Conservation (phyloP, 1,140 invertebrate species). For the Meloidogyne hapla region DNA sequence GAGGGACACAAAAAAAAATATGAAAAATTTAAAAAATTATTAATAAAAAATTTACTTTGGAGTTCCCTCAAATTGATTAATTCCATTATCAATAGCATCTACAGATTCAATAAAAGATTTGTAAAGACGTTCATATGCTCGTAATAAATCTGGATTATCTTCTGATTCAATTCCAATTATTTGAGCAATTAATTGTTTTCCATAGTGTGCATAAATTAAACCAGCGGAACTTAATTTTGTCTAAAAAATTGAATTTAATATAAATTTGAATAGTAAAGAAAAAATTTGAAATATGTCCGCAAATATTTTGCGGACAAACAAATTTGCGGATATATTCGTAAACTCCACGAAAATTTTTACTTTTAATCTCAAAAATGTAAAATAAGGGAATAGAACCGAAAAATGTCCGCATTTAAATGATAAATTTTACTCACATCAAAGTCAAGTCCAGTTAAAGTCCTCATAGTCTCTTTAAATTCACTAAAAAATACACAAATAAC, state of each 20-base stretch:
- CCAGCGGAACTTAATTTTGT: constrained; percentile 90
- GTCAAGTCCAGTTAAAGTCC: not conserved
- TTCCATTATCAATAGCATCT: constrained; percentile 93
- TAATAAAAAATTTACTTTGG: constrained; percentile 65
- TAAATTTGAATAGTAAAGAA: not conserved
- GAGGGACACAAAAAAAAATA: too few relatives aligned
- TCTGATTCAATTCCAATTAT: constrained; percentile 16
- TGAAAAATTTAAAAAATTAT: too few relatives aligned
- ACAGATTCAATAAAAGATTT: constrained; percentile 86
- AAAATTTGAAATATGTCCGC: constrained; percentile 20
- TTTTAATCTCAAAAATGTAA: not conserved
- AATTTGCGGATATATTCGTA: constrained; percentile 71
- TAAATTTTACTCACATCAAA: not conserved
- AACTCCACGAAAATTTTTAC: constrained; percentile 70
- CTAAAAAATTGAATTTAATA: constrained; percentile 51
- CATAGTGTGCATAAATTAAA: constrained; percentile 86
- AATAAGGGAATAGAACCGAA: constrained; percentile 6
- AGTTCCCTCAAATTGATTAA: constrained; percentile 73
- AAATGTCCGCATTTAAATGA: too few relatives aligned
- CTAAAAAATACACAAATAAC: not conserved
- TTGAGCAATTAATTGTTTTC: constrained; percentile 74
- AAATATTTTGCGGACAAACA: constrained; percentile 64
- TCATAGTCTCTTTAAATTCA: constrained; percentile 17
- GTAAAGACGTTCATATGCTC: constrained; percentile 82
- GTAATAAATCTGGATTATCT: constrained; percentile 66